These are phyloP conservation scores for Spea hammondii DNA, from an alignment of 2,797 vertebrate genomes.

Conservation along the genomic window DNA sequence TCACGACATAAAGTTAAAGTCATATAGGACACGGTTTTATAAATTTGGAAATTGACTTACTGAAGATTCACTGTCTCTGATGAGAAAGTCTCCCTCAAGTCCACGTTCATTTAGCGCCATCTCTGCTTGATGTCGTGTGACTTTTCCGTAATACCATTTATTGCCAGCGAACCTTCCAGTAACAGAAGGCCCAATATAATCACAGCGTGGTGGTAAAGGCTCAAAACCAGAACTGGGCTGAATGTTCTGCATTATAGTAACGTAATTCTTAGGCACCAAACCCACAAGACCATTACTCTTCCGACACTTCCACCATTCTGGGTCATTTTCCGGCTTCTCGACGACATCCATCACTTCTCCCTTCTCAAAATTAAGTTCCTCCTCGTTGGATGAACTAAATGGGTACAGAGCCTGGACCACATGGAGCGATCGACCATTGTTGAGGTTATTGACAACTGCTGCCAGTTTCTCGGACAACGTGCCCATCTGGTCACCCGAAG, in stretches of 20 bases:
- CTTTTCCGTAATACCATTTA: slow-evolving; percentile 90
- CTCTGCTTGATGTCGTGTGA: slow-evolving; percentile 89
- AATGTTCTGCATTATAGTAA: slow-evolving; percentile 80
- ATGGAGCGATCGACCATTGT: slow-evolving; percentile 79
- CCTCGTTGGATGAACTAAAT: slow-evolving; percentile 84
- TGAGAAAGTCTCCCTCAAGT: slow-evolving; percentile 86
- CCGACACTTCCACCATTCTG: slow-evolving; percentile 92
- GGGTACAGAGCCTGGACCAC: slow-evolving; percentile 89
- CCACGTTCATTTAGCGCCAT: slow-evolving; percentile 88
- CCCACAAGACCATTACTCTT: slow-evolving; percentile 85
- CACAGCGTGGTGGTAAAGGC: slow-evolving; percentile 84
- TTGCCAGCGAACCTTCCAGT: slow-evolving; percentile 84
- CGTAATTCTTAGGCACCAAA: slow-evolving; percentile 90
- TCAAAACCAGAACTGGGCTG: slow-evolving; percentile 71
- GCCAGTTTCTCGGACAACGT: slow-evolving; percentile 85
- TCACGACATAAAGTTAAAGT: background rate
- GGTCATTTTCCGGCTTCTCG: slow-evolving; percentile 90
- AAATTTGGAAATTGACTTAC: slow-evolving; percentile 67
- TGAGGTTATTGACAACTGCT: slow-evolving; percentile 76
- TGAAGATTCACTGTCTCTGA: slow-evolving; percentile 90
- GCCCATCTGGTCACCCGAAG: slow-evolving; percentile 74
- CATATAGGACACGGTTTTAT: background rate
- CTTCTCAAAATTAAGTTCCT: slow-evolving; percentile 90
- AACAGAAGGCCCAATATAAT: slow-evolving; percentile 83
- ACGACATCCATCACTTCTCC: slow-evolving; percentile 90